Evolutionary conservation across 53 echinoderm and acorn worm species (phyloP).

Genomic region (Astropecten irregularis): DNA sequence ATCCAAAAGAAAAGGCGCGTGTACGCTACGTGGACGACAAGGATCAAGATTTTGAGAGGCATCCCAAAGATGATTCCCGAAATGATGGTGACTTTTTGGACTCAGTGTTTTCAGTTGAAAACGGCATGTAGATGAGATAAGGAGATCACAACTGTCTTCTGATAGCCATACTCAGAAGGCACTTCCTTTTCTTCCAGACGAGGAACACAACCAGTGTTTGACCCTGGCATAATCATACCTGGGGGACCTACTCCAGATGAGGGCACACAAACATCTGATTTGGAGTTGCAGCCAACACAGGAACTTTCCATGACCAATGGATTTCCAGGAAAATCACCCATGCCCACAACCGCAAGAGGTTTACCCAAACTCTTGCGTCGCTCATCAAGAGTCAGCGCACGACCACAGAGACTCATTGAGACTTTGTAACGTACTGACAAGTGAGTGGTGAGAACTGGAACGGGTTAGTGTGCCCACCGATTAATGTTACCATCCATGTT

Average conservation of each 20-base stretch:
- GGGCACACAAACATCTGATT: background rate
- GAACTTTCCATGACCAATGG: background rate
- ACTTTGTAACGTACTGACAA: background rate
- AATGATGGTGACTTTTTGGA: background rate
- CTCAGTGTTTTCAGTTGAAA: background rate
- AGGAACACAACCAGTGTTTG: background rate
- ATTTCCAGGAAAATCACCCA: background rate
- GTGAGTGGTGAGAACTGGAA: too few relatives aligned
- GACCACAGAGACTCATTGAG: slow-evolving; percentile 22
- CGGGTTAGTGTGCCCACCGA: too few relatives aligned
- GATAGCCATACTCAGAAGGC: background rate
- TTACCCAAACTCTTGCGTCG: background rate
- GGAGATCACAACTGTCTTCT: background rate
- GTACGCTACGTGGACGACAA: background rate
- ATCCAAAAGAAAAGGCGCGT: background rate
- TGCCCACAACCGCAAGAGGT: background rate
- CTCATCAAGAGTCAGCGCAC: background rate
- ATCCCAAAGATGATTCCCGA: background rate
- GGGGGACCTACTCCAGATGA: background rate
- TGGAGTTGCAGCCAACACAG: background rate
- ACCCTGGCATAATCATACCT: too few relatives aligned
- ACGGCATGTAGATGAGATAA: background rate
- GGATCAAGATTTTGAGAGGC: background rate
- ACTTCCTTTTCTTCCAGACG: background rate
- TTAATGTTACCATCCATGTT: too few relatives aligned